Evolutionary conservation across 2,113 vertebrate genomes (phyloP), one percentile per base, ranked within the genome.

Genomic region (Thamnaconus septentrionalis): DNA sequence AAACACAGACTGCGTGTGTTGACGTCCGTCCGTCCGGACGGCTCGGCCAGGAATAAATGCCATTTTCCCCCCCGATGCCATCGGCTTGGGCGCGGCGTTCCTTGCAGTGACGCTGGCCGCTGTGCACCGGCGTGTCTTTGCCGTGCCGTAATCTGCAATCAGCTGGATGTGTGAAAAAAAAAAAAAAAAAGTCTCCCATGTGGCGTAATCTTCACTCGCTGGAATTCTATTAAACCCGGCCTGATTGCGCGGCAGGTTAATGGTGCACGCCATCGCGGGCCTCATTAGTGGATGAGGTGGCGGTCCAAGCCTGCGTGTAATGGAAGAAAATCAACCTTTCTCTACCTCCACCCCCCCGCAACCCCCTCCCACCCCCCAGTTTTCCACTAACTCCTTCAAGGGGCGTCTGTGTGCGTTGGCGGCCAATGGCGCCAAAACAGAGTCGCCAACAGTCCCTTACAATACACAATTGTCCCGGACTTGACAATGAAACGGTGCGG

Each of bases 191-290:
- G 67, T 57, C 11, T 74, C 75, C 47, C 67, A 11, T 45, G 75
- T 42, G 69, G 53, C 66, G 39, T 54, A 18, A 50, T 59, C 50
- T 53, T 50, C 72, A 66, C 69, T 70, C 58, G 47, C 47, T 53
- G 18, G 63, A 41, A 59, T 64, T 65, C 71, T 9, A 73, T 56
- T 50, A 55, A 70, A 50, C 9, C 55, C 51, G n/a, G 8, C 77
- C 73, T 82, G 79, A 84, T 81, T 73, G 76, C 59, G 53, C 42
- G 42, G 55, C 3, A 50, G 66, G 47, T 66, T 59, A 78, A 76
- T 84, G 55, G 64, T 71, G 69, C 79, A 61, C 76, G 71, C 51
- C 18, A 43, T 8, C 0, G 49, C 57, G 54, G 64, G 66, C 76
- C 41, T 59, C 69, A 54, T 48, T 56, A 52, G 52, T 72, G 58